phyloP scores from a whole-genome alignment of 2,113 vertebrate species.

The Tetrax tetrax region DNA sequence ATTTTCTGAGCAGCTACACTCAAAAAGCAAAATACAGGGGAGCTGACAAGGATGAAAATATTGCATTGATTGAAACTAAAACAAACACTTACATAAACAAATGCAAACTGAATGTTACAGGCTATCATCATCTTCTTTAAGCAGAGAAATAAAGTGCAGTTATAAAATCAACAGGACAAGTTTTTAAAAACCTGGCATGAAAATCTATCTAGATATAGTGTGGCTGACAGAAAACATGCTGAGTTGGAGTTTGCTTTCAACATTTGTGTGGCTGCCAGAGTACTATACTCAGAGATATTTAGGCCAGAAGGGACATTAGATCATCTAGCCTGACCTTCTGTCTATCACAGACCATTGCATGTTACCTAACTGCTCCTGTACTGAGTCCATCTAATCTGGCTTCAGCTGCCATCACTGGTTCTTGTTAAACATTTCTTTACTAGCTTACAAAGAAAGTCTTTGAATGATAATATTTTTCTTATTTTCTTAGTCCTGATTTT shows the following conservation, averaged over 20 bases:
- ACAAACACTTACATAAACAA: neutral
- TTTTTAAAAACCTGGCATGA: slow-evolving; percentile 45
- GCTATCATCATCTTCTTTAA: neutral
- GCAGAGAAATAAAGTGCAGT: neutral
- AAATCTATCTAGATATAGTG: slow-evolving; percentile 41
- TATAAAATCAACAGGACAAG: slow-evolving; percentile 21
- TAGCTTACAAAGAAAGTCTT: neutral
- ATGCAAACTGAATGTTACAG: neutral
- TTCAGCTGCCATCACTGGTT: slow-evolving; percentile 8
- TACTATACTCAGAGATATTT: slow-evolving; percentile 35
- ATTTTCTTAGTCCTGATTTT: neutral
- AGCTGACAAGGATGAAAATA: neutral
- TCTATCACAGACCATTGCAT: neutral
- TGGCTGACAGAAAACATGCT: slow-evolving; percentile 59
- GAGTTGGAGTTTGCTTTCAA: slow-evolving; percentile 54
- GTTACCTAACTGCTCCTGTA: slow-evolving; percentile 41
- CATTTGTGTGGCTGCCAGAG: slow-evolving; percentile 54
- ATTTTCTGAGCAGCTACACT: neutral
- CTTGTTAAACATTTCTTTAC: neutral
- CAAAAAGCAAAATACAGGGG: neutral
- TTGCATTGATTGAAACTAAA: neutral
- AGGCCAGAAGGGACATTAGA: slow-evolving; percentile 65
- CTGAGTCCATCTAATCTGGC: slow-evolving; percentile 15
- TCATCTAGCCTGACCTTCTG: slow-evolving; percentile 49
- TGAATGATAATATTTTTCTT: neutral